Evolutionary conservation across 2,797 vertebrate species (phyloP).

Genomic region (Xenentodon cancila): DNA sequence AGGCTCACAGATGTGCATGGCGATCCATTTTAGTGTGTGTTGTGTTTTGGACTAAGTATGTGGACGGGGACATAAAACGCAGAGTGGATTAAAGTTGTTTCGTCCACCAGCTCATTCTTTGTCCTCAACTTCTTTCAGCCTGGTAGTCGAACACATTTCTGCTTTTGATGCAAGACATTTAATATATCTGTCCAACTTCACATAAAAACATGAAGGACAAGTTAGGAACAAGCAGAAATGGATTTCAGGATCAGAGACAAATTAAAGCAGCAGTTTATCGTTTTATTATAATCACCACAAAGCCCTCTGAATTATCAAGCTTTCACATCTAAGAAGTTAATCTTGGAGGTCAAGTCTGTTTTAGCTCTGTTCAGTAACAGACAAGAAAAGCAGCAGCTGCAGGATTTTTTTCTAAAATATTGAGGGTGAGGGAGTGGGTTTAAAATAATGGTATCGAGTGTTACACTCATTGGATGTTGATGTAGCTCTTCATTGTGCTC

Average conservation of each 20-base stretch:
- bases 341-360: constrained; percentile 74
- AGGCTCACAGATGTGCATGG: constrained; percentile 66
- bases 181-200: neutral
- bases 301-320: constrained; percentile 73
- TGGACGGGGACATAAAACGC: constrained; percentile 39
- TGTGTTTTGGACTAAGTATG: constrained; percentile 5
- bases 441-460: neutral
- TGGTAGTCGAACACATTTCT: constrained; percentile 3
- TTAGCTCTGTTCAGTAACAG: constrained; percentile 32
- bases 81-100: constrained; percentile 62
- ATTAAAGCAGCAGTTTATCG: constrained; percentile 62
- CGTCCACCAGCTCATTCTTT: constrained; percentile 40
- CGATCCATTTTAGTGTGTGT: constrained; percentile 34
- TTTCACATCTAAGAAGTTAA: constrained; percentile 77
- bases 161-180: neutral
- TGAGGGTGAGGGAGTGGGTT: neutral
- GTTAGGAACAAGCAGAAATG: constrained; percentile 12
- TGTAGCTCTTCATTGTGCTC: neutral
- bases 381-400: constrained; percentile 16
- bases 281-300: constrained; percentile 76
- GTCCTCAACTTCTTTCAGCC: constrained; percentile 30
- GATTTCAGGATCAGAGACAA: constrained; percentile 35
- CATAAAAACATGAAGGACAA: constrained; percentile 6
- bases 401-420: constrained; percentile 7
- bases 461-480: neutral